These are phyloP conservation scores for Trachelus troglodyta DNA, from an alignment of 2,888 invertebrate genomes.

Conservation along the genomic window DNA sequence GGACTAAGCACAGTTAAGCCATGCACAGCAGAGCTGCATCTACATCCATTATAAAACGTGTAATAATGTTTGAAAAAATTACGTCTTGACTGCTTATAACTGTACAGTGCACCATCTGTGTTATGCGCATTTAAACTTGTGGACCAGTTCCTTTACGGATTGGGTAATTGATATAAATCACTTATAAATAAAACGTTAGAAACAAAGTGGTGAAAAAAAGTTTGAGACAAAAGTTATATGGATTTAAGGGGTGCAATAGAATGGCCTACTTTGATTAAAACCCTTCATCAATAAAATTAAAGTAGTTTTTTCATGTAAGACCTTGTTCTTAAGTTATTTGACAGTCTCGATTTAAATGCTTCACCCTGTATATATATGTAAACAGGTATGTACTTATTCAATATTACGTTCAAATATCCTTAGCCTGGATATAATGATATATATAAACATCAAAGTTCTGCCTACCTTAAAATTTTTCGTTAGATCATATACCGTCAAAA, in stretches of 20 bases:
- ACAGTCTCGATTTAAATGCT: too few species aligned
- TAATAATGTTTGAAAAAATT: conserved; percentile 9
- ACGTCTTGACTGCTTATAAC: background rate
- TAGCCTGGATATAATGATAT: background rate
- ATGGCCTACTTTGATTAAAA: too few species aligned
- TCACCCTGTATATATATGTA: background rate
- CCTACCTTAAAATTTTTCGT: background rate
- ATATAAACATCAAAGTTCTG: background rate
- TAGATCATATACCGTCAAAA: background rate
- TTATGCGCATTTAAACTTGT: background rate
- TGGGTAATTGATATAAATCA: background rate
- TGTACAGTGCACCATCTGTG: conserved; percentile 1
- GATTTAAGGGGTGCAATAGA: too few species aligned
- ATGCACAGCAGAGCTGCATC: conserved; percentile 22
- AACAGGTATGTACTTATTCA: background rate
- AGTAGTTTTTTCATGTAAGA: too few species aligned
- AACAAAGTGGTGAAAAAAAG: background rate
- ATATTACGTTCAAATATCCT: background rate
- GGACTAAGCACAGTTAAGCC: conserved; percentile 32
- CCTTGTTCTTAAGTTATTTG: too few species aligned
- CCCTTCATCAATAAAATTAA: too few species aligned
- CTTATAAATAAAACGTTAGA: background rate
- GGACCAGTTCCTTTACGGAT: conserved; percentile 1
- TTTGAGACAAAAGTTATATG: too few species aligned
- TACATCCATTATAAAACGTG: conserved; percentile 18